phyloP scores from a whole-genome alignment of 2,113 vertebrate genomes.

The Semnopithecus entellus region DNA sequence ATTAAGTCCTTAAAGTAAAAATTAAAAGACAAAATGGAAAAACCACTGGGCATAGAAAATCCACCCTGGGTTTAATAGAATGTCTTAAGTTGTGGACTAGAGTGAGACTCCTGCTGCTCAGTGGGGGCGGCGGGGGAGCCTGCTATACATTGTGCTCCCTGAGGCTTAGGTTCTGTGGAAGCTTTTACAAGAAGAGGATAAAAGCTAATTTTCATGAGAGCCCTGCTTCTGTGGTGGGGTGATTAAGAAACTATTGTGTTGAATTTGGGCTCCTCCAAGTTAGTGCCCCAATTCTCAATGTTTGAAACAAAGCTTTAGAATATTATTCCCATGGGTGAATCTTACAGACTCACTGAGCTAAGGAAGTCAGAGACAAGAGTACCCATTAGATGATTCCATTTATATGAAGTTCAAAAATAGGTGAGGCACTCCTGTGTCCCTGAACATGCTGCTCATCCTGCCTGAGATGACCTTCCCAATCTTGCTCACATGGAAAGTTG shows the following conservation, averaged over 20 bases:
- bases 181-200: constrained; percentile 67
- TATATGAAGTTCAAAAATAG: background rate
- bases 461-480: background rate
- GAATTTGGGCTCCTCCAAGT: constrained; percentile 35
- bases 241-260: constrained; percentile 65
- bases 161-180: constrained; percentile 70
- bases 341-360: background rate
- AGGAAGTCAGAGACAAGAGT: background rate
- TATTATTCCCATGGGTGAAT: background rate
- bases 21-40: constrained; percentile 80
- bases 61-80: constrained; percentile 75
- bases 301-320: constrained; percentile 31
- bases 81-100: constrained; percentile 57
- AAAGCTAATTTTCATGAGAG: constrained; percentile 70
- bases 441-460: background rate
- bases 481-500: background rate
- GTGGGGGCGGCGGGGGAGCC: background rate
- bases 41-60: constrained; percentile 82
- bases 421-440: background rate
- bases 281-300: constrained; percentile 6
- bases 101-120: background rate
- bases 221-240: constrained; percentile 45
- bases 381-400: background rate
- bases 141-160: background rate
- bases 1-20: constrained; percentile 79